These are phyloP conservation scores for Strigops habroptila DNA, from an alignment of 2,113 vertebrate species.

Conservation along the genomic window DNA sequence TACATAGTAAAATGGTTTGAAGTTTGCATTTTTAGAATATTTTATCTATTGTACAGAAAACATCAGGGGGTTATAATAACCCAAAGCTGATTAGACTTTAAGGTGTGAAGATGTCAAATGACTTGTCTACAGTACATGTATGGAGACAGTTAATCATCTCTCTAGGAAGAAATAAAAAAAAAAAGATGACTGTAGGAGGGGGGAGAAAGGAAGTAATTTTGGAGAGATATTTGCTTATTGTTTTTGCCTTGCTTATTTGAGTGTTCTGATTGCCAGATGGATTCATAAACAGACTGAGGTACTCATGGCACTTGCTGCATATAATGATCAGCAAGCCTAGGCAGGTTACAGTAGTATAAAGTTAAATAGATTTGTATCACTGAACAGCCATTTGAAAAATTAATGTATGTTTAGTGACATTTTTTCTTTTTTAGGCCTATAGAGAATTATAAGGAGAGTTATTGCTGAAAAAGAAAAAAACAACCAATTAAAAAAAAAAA, in stretches of 20 bases:
- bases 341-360: not conserved
- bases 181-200: not conserved
- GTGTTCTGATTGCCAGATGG: not conserved
- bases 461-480: not conserved
- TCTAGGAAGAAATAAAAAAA: not conserved
- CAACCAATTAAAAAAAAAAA: not conserved
- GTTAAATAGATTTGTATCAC: not conserved
- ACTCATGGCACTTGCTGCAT: not conserved
- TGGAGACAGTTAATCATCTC: not conserved
- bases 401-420: not conserved
- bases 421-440: not conserved
- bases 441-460: not conserved
- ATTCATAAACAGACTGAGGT: not conserved
- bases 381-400: not conserved
- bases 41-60: constrained; percentile 10
- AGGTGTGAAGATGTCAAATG: constrained; percentile 7
- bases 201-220: not conserved
- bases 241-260: constrained; percentile 20
- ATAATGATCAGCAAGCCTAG: not conserved
- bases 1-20: not conserved
- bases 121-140: not conserved
- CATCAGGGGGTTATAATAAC: not conserved
- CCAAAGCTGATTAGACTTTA: not conserved
- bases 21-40: not conserved
- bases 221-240: not conserved